Conservation (phyloP, 2,113 vertebrate genomes). For the Paedocypris sp. region DNA sequence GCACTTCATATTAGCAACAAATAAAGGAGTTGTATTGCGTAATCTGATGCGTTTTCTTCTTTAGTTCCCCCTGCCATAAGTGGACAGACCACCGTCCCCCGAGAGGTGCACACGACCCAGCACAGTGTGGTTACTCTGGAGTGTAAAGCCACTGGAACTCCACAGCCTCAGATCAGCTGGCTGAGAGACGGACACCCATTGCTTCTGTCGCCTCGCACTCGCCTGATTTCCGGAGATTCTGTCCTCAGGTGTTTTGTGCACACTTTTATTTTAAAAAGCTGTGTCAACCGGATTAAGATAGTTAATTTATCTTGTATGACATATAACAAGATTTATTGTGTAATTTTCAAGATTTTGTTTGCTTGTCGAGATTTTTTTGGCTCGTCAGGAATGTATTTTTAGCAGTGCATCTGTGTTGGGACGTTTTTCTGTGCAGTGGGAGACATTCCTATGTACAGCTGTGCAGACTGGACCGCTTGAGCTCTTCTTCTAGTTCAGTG, state of each 20-base stretch:
- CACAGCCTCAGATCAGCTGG: constrained; percentile 75
- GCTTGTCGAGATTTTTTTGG: too few species aligned
- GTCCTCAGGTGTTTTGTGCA: constrained; percentile 64
- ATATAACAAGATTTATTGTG: too few species aligned
- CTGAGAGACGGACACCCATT: constrained; percentile 74
- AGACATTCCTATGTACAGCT: too few species aligned
- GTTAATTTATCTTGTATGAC: too few species aligned
- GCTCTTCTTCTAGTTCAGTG: too few species aligned
- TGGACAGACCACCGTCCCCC: constrained; percentile 35
- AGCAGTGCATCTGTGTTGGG: too few species aligned
- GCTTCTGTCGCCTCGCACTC: constrained; percentile 60
- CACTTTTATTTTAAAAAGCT: too few species aligned
- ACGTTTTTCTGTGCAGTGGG: too few species aligned
- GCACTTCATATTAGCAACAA: not conserved
- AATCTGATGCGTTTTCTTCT: not conserved
- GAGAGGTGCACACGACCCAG: constrained; percentile 53
- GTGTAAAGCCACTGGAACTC: constrained; percentile 64
- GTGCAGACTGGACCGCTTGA: too few species aligned
- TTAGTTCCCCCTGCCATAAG: constrained; percentile 72
- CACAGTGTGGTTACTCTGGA: constrained; percentile 62
- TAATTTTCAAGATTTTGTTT: too few species aligned
- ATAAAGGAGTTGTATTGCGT: not conserved
- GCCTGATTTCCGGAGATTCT: constrained; percentile 61
- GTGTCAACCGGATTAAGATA: too few species aligned
- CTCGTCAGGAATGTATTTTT: too few species aligned